These are phyloP conservation scores for Corvus hawaiiensis DNA, from an alignment of 2,113 vertebrate species.

Conservation along the genomic window DNA sequence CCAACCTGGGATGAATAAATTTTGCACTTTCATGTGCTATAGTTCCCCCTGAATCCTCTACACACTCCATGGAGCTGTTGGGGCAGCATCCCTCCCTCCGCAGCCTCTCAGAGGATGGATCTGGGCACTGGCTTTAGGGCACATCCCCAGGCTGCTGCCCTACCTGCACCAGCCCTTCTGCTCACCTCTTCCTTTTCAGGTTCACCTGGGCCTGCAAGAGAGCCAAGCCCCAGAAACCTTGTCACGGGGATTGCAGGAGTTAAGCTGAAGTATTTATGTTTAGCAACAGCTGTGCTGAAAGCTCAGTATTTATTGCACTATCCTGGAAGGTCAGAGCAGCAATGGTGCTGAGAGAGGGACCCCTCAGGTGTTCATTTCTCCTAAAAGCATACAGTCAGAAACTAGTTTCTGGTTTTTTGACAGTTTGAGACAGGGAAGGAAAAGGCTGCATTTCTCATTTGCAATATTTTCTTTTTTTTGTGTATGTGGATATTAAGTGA, in stretches of 20 bases:
- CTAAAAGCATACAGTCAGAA: neutral
- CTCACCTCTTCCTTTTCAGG: neutral
- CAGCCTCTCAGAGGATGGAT: accelerated
- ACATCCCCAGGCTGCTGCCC: neutral
- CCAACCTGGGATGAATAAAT: neutral
- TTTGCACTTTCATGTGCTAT: accelerated
- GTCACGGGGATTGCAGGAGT: neutral
- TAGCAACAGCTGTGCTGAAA: neutral
- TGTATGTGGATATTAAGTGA: neutral
- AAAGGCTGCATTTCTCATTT: neutral
- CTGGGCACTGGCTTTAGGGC: neutral
- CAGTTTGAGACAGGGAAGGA: neutral
- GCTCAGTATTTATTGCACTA: neutral
- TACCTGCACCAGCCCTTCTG: neutral
- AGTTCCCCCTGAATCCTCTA: neutral
- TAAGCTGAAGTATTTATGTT: neutral
- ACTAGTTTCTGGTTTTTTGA: neutral
- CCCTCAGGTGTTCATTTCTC: neutral
- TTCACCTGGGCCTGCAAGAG: neutral
- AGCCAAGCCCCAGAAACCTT: neutral
- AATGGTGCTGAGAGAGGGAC: accelerated
- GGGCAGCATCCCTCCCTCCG: accelerated
- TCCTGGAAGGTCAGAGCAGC: neutral
- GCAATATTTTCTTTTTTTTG: neutral
- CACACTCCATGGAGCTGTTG: neutral